phyloP scores from a whole-genome alignment of 1,140 invertebrate genomes.

The Zophobas atratus region DNA sequence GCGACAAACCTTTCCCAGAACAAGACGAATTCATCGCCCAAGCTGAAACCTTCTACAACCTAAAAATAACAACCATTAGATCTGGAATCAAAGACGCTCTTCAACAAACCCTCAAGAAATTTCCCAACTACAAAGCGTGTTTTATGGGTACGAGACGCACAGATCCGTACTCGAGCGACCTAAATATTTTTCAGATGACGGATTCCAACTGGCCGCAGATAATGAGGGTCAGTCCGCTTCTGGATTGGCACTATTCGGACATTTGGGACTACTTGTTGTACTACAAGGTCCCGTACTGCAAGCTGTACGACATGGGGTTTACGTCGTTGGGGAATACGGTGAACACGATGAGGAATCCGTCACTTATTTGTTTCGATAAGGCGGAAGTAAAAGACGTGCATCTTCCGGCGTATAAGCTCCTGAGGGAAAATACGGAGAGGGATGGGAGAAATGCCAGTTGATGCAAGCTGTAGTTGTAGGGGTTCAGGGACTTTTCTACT shows the following conservation, averaged over 20 bases:
- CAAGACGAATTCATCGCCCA: slow-evolving; percentile 87
- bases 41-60: slow-evolving; percentile 79
- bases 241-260: slow-evolving; percentile 91
- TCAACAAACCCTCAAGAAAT: slow-evolving; percentile 73
- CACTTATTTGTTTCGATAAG: slow-evolving; percentile 72
- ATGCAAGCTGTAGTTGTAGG: not conserved
- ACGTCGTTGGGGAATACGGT: slow-evolving; percentile 87
- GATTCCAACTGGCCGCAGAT: slow-evolving; percentile 91
- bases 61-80: slow-evolving; percentile 80
- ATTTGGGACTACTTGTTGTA: slow-evolving; percentile 90
- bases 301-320: slow-evolving; percentile 91
- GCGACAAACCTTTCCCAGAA: slow-evolving; percentile 86
- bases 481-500: too few species aligned
- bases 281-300: slow-evolving; percentile 89
- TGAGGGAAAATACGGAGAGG: slow-evolving; percentile 79
- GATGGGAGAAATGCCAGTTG: slow-evolving; percentile 73
- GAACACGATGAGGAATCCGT: slow-evolving; percentile 87
- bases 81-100: slow-evolving; percentile 83
- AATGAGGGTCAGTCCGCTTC: slow-evolving; percentile 89
- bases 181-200: slow-evolving; percentile 78
- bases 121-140: slow-evolving; percentile 82
- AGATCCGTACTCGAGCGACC: slow-evolving; percentile 83
- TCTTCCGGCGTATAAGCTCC: slow-evolving; percentile 85
- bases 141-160: slow-evolving; percentile 90
- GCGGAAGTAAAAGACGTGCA: slow-evolving; percentile 72